These are phyloP conservation scores for Forbesichthys agassizii DNA, from an alignment of 2,113 vertebrate species.

Conservation along the genomic window DNA sequence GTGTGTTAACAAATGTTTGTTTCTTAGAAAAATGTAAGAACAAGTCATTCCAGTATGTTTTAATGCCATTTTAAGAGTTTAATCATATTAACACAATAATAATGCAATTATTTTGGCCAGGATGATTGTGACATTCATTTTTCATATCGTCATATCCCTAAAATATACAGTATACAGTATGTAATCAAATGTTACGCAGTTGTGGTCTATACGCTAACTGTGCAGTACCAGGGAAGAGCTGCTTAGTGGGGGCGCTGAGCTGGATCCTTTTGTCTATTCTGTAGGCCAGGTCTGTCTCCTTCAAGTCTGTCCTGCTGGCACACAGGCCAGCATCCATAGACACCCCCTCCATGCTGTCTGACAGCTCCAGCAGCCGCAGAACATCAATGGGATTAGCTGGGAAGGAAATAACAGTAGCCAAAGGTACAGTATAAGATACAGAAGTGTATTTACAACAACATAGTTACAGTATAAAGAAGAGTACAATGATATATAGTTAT, in stretches of 20 bases:
- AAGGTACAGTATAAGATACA: neutral
- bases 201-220: constrained; percentile 6
- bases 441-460: constrained; percentile 2
- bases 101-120: too few species aligned
- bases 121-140: too few species aligned
- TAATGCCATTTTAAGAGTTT: too few species aligned
- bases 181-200: neutral
- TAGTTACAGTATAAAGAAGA: neutral
- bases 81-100: too few species aligned
- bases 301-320: constrained; percentile 66
- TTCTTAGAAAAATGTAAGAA: too few species aligned
- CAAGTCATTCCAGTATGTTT: too few species aligned
- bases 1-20: too few species aligned
- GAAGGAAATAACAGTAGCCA: constrained; percentile 14
- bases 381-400: constrained; percentile 80
- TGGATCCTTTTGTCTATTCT: constrained; percentile 79
- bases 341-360: constrained; percentile 77
- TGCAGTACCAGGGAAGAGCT: constrained; percentile 84
- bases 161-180: too few species aligned
- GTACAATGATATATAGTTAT: too few species aligned
- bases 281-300: constrained; percentile 81
- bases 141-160: too few species aligned
- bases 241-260: constrained; percentile 79
- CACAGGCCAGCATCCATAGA: constrained; percentile 83
- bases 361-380: constrained; percentile 77